Base-by-base conservation (phyloP, 2,888 invertebrate species). In the Busseola fusca region DNA sequence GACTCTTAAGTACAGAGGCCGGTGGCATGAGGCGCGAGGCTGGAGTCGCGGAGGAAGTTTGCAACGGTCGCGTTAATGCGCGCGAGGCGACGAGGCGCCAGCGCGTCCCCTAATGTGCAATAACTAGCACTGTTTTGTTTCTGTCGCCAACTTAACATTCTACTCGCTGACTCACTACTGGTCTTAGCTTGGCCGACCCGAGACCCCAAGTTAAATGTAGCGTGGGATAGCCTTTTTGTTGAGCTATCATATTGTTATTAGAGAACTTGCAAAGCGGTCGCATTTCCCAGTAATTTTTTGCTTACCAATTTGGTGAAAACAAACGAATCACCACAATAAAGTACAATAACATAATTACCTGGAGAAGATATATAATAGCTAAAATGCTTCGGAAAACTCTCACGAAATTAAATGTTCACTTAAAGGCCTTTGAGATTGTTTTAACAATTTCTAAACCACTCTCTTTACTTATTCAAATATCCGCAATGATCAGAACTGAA, bases 1-100 rank as follows among this genome's bases (percentile, higher is more conserved):
- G 90, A 91, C 91, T 91, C 89, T 94, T 94, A 93, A 93, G 91
- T 92, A 92, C 92, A 93, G 92, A 91, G 89, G 87, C 89, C 84
- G 82, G 83, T 78, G 74, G 76, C 73, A 80, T 84, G 84, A 86
- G 87, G 84, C 86, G 86, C 84, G 84, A 81, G 81, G 83, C 87
- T 60, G 58, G 52, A 66, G 67, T n/a, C 66, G 82, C 87, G 74
- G 88, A 87, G 90, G 89, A 91, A 91, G 90, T 91, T 89, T 89
- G 88, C 86, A 92, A 91, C 90, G 89, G 90, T 83, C 80, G 91
- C 89, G 91, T 88, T 91, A 91, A 91, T 87, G 87, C 87, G 80
- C 84, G 66, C 82, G 52, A 78, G 82, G 76, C 83, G 77, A 64
- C 80, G 62, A 76, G 81, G 77, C 83, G 70, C 81, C 77, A 63